Evolutionary conservation across 1,140 invertebrate species (phyloP).

Genomic region (Drosophila elegans): DNA sequence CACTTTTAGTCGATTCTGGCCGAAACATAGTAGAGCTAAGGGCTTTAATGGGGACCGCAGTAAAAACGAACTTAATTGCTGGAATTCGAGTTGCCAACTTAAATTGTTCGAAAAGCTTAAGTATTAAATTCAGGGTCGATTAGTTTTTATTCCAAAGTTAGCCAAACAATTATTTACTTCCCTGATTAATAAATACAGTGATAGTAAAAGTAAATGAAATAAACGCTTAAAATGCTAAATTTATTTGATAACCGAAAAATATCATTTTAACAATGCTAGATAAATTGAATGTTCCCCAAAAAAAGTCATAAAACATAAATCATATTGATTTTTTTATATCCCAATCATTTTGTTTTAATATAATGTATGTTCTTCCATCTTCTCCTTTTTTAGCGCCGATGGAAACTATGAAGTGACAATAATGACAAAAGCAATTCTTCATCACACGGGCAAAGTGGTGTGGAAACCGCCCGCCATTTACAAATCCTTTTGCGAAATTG

Average conservation of each 20-base stretch:
- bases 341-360: not conserved
- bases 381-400: constrained; percentile 90
- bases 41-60: not conserved
- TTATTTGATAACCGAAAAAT: too few species aligned
- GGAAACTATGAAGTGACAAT: constrained; percentile 99
- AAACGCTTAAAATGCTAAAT: too few species aligned
- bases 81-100: not conserved
- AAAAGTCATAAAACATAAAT: not conserved
- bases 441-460: constrained; percentile 95
- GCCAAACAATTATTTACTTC: too few species aligned
- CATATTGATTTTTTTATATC: not conserved
- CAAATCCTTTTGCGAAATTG: constrained; percentile 98
- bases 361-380: constrained; percentile 4
- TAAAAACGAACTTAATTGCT: not conserved
- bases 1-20: constrained; percentile 47
- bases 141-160: too few species aligned
- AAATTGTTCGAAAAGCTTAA: not conserved
- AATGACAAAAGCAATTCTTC: constrained; percentile 97
- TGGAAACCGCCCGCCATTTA: constrained; percentile 99
- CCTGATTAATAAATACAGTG: too few species aligned
- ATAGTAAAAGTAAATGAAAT: too few species aligned
- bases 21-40: not conserved
- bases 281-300: not conserved
- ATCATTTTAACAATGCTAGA: not conserved
- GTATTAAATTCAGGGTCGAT: too few species aligned